Evolutionary conservation across 2,888 invertebrate genomes (phyloP), one percentile per base, ranked within the genome.

Genomic region (Tinea trinotella): DNA sequence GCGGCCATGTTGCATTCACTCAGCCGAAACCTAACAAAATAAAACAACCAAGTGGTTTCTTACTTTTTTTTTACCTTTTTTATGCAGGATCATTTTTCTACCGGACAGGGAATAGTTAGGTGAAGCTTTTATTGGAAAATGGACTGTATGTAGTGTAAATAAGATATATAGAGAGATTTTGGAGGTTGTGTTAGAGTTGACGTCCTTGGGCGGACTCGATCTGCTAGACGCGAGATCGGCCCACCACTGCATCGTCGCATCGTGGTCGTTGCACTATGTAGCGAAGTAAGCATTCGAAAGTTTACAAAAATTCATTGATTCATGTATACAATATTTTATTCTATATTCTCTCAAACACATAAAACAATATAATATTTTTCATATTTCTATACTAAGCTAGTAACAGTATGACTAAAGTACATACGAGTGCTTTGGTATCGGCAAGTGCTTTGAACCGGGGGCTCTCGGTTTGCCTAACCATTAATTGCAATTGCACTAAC

Each of bases 201-300:
- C 81, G 85, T 84, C 85, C 85, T 85, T 85, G 84, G 75, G 81
- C 79, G 84, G 84, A 85, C 84, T 77, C 81, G 85, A 85, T 84
- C 84, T 81, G 85, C 85, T 82, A 40, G 40, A 40, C 13, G 12
- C 35, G 82, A 82, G 81, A 82, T 76, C 77, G 83, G 76, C 79
- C 77, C 81, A 76, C 71, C 80, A 76, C 71, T 61, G 74, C 74
- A 76, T 71, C 74, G 67, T 66, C 61, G 74, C 73, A 69, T 65
- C 69, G 71, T 84, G 84, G 84, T 84, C 84, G 84, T 84, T 85
- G 84, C 84, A 84, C 84, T 79, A 78, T 76, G 74, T 73, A 77
- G 80, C 73, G n/a, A n/a, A n/a, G n/a, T n/a, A n/a, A n/a, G n/a
- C 81, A 82, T 84, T 84, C 74, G 84, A 85, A 84, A 84, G 83